These are phyloP conservation scores for Cottoperca gobio DNA, from an alignment of 2,797 vertebrate species.

Conservation along the genomic window DNA sequence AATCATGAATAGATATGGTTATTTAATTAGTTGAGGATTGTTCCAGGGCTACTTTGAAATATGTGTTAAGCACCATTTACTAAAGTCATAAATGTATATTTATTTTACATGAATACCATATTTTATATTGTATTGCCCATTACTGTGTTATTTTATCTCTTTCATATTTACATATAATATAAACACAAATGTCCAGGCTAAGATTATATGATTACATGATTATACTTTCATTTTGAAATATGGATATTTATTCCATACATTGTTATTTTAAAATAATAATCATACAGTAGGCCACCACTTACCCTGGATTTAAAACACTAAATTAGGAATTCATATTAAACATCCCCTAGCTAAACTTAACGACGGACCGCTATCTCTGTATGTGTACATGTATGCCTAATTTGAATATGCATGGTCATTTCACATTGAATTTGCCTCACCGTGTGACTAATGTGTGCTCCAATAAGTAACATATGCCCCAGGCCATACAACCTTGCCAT, in stretches of 20 bases:
- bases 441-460: slow-evolving; percentile 79
- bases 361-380: slow-evolving; percentile 43
- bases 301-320: slow-evolving; percentile 58
- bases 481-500: slow-evolving; percentile 63
- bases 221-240: slow-evolving; percentile 30
- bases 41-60: not conserved
- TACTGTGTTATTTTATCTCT: slow-evolving; percentile 19
- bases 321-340: slow-evolving; percentile 74
- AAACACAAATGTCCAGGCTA: slow-evolving; percentile 16
- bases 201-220: slow-evolving; percentile 13
- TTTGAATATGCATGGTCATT: slow-evolving; percentile 82
- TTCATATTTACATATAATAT: slow-evolving; percentile 22
- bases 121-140: slow-evolving; percentile 25
- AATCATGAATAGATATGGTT: not conserved
- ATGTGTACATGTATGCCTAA: slow-evolving; percentile 63
- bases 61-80: slow-evolving; percentile 18
- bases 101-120: slow-evolving; percentile 30
- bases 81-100: slow-evolving; percentile 31
- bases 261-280: slow-evolving; percentile 58
- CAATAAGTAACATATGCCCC: slow-evolving; percentile 76
- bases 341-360: slow-evolving; percentile 68
- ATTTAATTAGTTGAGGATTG: slow-evolving; percentile 11
- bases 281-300: slow-evolving; percentile 52
- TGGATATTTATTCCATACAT: slow-evolving; percentile 39
- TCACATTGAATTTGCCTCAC: slow-evolving; percentile 77